phyloP scores from a whole-genome alignment of 2,888 invertebrate genomes.

The Yponomeuta evonymella region DNA sequence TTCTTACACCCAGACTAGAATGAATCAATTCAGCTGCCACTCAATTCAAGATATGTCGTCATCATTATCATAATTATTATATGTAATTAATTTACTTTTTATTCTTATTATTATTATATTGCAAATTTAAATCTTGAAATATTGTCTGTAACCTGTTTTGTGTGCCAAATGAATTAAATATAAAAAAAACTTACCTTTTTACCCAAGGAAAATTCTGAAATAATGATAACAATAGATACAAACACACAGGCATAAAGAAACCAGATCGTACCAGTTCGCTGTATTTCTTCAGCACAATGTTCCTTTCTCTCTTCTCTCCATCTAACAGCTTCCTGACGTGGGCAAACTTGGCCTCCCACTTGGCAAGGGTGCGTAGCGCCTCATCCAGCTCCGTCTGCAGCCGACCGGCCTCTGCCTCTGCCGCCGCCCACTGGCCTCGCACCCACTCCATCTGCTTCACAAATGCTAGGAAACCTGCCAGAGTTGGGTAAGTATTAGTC shows the following conservation, averaged over 20 bases:
- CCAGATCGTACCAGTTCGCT: conserved; percentile 77
- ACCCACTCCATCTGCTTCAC: conserved; percentile 83
- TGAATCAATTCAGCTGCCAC: too few species aligned
- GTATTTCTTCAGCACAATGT: conserved; percentile 82
- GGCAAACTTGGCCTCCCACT: conserved; percentile 86
- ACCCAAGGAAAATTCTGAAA: too few species aligned
- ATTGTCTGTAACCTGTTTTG: too few species aligned
- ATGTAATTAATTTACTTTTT: too few species aligned
- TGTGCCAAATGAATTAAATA: too few species aligned
- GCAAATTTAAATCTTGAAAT: too few species aligned
- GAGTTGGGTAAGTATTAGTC: not conserved
- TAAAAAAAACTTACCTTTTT: too few species aligned
- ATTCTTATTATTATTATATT: too few species aligned
- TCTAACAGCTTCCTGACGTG: conserved; percentile 88
- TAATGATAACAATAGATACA: too few species aligned
- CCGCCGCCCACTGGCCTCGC: conserved; percentile 80
- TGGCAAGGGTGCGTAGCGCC: conserved; percentile 81
- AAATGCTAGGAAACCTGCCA: conserved; percentile 83
- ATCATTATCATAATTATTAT: too few species aligned
- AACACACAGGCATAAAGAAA: not conserved
- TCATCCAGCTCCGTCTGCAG: conserved; percentile 83
- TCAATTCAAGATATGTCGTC: too few species aligned
- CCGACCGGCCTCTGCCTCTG: conserved; percentile 83
- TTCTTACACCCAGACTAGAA: too few species aligned
- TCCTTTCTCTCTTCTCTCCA: conserved; percentile 83